Percentiles rank a stretch among this genome's conserved stretches.
Conservation (phyloP, 2,888 invertebrate genomes). For the Dicyrtoma fusca region DNA sequence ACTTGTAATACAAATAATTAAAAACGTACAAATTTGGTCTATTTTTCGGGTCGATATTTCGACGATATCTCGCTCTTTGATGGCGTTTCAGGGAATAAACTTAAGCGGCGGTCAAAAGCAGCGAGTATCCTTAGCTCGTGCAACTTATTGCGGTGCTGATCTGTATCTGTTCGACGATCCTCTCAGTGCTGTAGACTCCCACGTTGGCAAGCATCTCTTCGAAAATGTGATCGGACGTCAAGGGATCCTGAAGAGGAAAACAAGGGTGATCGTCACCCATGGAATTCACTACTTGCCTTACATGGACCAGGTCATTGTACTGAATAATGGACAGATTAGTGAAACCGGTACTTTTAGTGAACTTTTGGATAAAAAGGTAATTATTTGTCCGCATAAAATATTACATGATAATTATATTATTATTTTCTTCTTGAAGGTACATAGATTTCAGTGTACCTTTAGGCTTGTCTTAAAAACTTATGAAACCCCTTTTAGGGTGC, state of each 20-base stretch:
- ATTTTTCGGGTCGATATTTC: neutral
- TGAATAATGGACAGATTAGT: slow-evolving; percentile 82
- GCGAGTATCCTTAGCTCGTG: slow-evolving; percentile 74
- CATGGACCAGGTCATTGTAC: slow-evolving; percentile 86
- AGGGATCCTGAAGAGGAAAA: slow-evolving; percentile 69
- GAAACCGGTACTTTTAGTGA: slow-evolving; percentile 90
- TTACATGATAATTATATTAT: no score
- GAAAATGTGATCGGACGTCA: no score
- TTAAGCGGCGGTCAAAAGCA: no score
- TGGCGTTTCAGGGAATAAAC: no score
- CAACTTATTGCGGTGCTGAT: slow-evolving; percentile 61
- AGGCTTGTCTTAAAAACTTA: no score
- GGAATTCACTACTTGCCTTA: slow-evolving; percentile 89
- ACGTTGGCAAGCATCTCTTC: slow-evolving; percentile 97
- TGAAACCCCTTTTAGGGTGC: no score
- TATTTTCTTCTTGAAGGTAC: no score
- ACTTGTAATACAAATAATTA: slow-evolving; percentile 57
- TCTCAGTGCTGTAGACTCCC: slow-evolving; percentile 65
- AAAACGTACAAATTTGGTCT: neutral
- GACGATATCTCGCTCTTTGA: neutral
- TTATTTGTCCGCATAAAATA: no score
- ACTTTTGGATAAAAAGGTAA: slow-evolving; percentile 75
- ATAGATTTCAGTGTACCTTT: no score
- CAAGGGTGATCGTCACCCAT: slow-evolving; percentile 92
- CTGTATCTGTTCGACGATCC: slow-evolving; percentile 66